Conservation (phyloP, 2,797 vertebrate species). For the Ceyx erithaca region DNA sequence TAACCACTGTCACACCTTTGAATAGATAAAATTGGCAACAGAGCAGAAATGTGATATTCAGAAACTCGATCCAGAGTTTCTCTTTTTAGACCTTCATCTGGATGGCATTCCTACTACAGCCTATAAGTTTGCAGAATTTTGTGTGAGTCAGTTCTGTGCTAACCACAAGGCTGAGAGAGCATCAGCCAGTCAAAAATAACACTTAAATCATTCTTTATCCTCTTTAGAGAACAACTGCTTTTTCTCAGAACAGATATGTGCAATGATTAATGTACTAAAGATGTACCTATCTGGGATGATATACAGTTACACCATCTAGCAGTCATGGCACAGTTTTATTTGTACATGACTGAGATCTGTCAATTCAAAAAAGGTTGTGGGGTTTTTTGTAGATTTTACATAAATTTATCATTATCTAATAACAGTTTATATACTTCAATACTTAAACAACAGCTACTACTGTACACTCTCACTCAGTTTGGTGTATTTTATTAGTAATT, state of each 20-base stretch:
- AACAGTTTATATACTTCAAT: background rate
- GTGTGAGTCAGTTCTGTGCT: constrained; percentile 82
- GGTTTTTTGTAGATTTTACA: background rate
- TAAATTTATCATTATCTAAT: background rate
- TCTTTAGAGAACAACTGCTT: constrained; percentile 50
- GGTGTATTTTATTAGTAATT: background rate
- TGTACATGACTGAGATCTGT: background rate
- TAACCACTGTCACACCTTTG: constrained; percentile 79
- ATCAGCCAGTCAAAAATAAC: constrained; percentile 75
- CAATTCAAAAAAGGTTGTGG: background rate
- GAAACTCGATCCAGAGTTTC: constrained; percentile 77
- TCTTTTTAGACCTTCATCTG: constrained; percentile 80
- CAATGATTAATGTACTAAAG: constrained; percentile 61
- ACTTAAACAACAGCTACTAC: background rate
- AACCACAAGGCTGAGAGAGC: constrained; percentile 56
- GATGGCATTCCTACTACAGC: constrained; percentile 73
- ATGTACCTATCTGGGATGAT: background rate
- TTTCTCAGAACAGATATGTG: constrained; percentile 39
- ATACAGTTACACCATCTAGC: background rate
- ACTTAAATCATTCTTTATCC: constrained; percentile 74
- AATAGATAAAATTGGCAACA: constrained; percentile 76
- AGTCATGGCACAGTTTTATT: background rate
- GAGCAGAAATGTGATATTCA: constrained; percentile 75
- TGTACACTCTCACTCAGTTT: background rate
- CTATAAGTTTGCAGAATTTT: constrained; percentile 73